Conservation (phyloP, 2,797 vertebrate species). For the Schizopygopsis malacanthus region DNA sequence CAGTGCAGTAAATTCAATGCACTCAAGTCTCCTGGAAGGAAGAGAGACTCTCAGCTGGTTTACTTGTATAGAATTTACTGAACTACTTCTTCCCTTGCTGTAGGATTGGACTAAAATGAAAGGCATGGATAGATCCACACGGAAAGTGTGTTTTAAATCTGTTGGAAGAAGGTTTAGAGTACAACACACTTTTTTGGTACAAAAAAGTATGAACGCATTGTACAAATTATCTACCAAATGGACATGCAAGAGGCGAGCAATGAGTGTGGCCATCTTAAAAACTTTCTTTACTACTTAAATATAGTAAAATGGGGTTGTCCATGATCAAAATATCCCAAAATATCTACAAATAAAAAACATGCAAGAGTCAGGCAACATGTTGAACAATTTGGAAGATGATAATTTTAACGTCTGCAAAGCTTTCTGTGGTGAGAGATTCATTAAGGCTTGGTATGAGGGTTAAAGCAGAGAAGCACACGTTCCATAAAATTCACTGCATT, state of each 20-base stretch:
- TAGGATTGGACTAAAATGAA: slow-evolving; percentile 39
- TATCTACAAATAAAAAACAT: not conserved
- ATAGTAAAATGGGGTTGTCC: not conserved
- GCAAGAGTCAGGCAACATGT: not conserved
- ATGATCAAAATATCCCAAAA: not conserved
- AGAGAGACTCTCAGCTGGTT: slow-evolving; percentile 36
- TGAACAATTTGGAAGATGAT: not conserved
- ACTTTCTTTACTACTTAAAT: not conserved
- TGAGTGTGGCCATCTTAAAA: not conserved
- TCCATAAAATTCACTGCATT: not conserved
- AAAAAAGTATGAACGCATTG: no score
- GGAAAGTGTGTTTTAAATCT: not conserved
- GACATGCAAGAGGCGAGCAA: no score
- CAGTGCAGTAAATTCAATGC: slow-evolving; percentile 70
- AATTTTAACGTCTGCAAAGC: not conserved
- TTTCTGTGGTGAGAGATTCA: not conserved
- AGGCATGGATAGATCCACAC: not conserved
- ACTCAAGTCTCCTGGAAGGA: slow-evolving; percentile 71
- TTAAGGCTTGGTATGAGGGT: not conserved
- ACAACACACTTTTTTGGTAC: not conserved
- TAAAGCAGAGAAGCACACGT: not conserved
- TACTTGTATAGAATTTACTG: slow-evolving; percentile 39
- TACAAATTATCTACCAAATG: no score
- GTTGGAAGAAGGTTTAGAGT: not conserved
- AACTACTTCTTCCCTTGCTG: slow-evolving; percentile 11